Evolutionary conservation across 1,140 invertebrate genomes (phyloP), one percentile per base, ranked within the genome.

Genomic region (Trachymyrmex cornetzi): DNA sequence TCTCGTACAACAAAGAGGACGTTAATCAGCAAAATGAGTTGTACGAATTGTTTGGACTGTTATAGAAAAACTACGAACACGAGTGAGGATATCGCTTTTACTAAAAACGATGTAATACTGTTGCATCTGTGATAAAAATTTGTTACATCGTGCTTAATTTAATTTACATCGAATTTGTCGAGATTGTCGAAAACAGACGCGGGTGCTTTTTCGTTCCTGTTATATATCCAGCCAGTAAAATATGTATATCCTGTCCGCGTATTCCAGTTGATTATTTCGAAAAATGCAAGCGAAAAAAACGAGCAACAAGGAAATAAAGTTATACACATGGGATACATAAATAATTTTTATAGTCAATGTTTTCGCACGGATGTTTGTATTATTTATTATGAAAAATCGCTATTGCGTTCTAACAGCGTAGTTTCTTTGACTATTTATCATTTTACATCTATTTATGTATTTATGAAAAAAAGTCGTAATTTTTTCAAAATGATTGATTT

Each of bases 261-360:
- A 53, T 75, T 77, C 86, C 75, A 66, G 79, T 77, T 48, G 71
- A 89, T 81, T 57, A 59, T 44, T 71, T 81, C 64, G 66, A 38
- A 71, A 81, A 59, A 24, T 81, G 22, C 77, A 72, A 50, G 27
- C 16, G 14, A 67, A n/a, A 22, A 67, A 67, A 67, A 44, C 30
- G n/a, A 6, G n/a, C 4, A 22, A 44, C 38, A 9, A 19, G 27
- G 53, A 86, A 74, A 81, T 16, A 44, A 9, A 24, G 6, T 14
- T 14, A 3, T 24, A 9, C 16, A 69, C 64, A 7, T 22, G 22
- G 50, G 22, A n/a, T 11, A 27, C 2, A 59, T 71, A 57, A 81
- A 71, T 44, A 44, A 81, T 44, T 66, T 66, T 79, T 79, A 30
- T 50, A 30, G 57, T 9, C 75, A 7, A 77, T 7, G 22, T 14